Percentiles rank a stretch among this genome's conserved stretches.
phyloP scores from a whole-genome alignment of 30 jellyfish, hydroid and myxozoan genomes.

The Mastigias papua region DNA sequence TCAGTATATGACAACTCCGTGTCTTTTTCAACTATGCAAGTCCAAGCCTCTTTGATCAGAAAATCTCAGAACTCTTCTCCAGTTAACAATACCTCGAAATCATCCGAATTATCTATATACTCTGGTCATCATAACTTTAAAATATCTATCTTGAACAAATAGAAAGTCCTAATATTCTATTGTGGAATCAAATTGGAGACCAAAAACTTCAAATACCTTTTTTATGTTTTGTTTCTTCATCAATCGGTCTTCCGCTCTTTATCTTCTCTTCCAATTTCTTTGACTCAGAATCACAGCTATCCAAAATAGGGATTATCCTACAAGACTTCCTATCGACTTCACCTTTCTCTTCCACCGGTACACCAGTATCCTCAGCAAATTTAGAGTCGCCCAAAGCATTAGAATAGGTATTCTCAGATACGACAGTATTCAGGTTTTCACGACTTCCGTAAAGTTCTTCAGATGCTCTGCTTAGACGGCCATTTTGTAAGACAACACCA shows the following conservation, averaged over 20 bases:
- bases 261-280: constrained; percentile 61
- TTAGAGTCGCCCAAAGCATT: constrained; percentile 42
- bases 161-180: too few species aligned
- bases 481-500: constrained; percentile 82
- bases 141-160: too few species aligned
- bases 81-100: not conserved
- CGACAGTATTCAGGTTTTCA: constrained; percentile 44
- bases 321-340: not conserved
- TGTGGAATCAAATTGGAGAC: too few species aligned
- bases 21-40: not conserved
- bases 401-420: constrained; percentile 29
- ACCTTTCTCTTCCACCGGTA: not conserved
- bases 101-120: too few species aligned
- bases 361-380: constrained; percentile 5
- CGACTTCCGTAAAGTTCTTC: constrained; percentile 76
- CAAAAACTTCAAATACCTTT: constrained; percentile 43
- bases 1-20: not conserved
- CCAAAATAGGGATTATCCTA: constrained; percentile 5
- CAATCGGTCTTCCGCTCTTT: constrained; percentile 32
- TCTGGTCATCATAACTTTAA: too few species aligned
- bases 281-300: constrained; percentile 19
- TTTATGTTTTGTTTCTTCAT: constrained; percentile 43
- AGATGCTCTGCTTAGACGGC: constrained; percentile 82
- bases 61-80: not conserved
- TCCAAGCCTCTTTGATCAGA: not conserved